A percentile compares a stretch with the other conserved stretches of the same genome.
Evolutionary conservation across 2,113 vertebrate species (phyloP).

Genomic region (Agapornis roseicollis): DNA sequence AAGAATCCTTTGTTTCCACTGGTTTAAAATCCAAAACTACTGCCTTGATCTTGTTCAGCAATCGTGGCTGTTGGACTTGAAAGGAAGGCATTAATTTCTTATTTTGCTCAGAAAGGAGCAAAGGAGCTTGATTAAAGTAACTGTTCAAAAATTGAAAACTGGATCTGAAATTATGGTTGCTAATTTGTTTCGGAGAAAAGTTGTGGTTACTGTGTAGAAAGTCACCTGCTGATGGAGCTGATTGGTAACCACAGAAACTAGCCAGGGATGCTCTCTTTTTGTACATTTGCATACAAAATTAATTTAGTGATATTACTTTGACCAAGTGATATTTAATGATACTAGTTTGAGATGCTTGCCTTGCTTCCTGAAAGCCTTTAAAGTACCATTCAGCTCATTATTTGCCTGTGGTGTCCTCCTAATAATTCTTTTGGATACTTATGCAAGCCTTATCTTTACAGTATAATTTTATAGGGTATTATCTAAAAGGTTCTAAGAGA

Average conservation of each 20-base stretch:
- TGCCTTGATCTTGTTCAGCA: not conserved
- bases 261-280: not conserved
- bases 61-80: not conserved
- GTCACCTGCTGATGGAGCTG: not conserved
- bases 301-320: not conserved
- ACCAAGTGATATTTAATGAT: not conserved
- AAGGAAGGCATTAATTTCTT: not conserved
- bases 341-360: not conserved
- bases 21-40: not conserved
- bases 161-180: not conserved
- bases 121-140: not conserved
- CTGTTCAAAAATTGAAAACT: not conserved
- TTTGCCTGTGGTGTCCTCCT: not conserved
- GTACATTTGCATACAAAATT: not conserved
- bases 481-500: not conserved
- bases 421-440: not conserved
- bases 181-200: not conserved
- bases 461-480: not conserved
- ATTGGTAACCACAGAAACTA: not conserved
- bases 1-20: not conserved
- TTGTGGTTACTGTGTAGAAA: not conserved
- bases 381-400: not conserved
- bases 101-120: not conserved
- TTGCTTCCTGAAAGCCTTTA: not conserved
- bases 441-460: not conserved